Evolutionary conservation across 2,888 invertebrate genomes (phyloP), one percentile per base, ranked within the genome.

Genomic region (Tridacna crocea): DNA sequence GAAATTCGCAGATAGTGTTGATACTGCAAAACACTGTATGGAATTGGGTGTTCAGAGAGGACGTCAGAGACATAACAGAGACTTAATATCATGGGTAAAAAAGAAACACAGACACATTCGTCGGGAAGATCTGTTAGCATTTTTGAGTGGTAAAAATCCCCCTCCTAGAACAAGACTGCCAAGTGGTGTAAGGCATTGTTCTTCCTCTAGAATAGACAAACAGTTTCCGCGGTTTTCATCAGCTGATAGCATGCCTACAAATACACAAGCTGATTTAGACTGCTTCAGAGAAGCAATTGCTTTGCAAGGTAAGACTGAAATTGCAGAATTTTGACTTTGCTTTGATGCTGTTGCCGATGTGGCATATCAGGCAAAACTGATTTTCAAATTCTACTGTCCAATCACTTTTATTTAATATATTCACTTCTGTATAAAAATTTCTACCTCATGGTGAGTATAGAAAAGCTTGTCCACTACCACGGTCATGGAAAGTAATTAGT

Each of bases 271-370:
- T 68, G 96, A 97, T 92, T 95, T 97, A 90, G 96, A 96, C 91
- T 96, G 96, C 88, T 97, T 97, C 93, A 95, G 96, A 93, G 97
- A 97, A 95, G 97, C 97, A 82, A 95, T 97, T 91, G 96, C 96
- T 76, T 94, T 96, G 85, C 96, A 95, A 91, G 95, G 96, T 96
- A 94, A 87, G 91, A 4, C n/a, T 61, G 10, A 6, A 19, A 19
- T n/a, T 19, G n/a, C n/a, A n/a, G 4, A 55, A 10, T 19, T 55
- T 55, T n/a, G 17, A 36, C 36, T 36, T 36, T 36, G 36, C 3
- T 36, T 36, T 8, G 8, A 36, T 2, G 36, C 36, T 36, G 8
- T 8, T 2, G 36, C 36, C 8, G 8, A 36, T 36, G 36, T 36
- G 36, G 36, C 36, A 36, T 36, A 8, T 36, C 8, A 2, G 36